Evolutionary conservation across 1,140 invertebrate species (phyloP).

Genomic region (Hermetia illucens): DNA sequence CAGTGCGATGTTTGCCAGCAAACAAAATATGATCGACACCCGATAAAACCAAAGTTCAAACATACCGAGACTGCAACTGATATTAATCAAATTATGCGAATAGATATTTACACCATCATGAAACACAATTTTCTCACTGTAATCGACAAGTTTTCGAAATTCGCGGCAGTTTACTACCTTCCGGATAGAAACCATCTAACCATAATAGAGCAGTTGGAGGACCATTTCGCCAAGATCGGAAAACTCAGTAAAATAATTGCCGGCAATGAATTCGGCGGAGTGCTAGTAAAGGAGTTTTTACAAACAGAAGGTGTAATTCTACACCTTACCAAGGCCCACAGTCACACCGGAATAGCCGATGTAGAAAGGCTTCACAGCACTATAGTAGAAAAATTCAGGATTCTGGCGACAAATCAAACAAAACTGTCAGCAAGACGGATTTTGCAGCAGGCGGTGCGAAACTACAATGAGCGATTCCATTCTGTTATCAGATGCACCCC

Average conservation of each 20-base stretch:
- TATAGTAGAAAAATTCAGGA: slow-evolving; percentile 6
- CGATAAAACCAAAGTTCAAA: slow-evolving; percentile 8
- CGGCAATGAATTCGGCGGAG: slow-evolving; percentile 7
- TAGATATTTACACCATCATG: slow-evolving; percentile 6
- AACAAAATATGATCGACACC: too few relatives aligned
- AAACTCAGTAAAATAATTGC: slow-evolving; percentile 5
- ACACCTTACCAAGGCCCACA: slow-evolving; percentile 9
- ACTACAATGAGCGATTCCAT: slow-evolving; percentile 4
- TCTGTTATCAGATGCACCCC: slow-evolving; percentile 5
- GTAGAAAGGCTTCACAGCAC: slow-evolving; percentile 8
- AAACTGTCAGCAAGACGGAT: slow-evolving; percentile 2
- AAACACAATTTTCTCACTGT: slow-evolving; percentile 6
- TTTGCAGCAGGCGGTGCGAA: slow-evolving; percentile 2
- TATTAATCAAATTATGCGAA: slow-evolving; percentile 7
- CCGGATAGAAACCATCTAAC: slow-evolving; percentile 8
- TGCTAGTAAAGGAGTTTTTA: slow-evolving; percentile 7
- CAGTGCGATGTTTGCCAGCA: too few relatives aligned
- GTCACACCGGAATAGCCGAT: slow-evolving; percentile 8
- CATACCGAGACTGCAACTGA: slow-evolving; percentile 9
- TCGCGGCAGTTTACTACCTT: slow-evolving; percentile 1
- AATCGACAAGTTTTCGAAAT: slow-evolving; percentile 8
- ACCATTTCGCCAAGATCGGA: slow-evolving; percentile 4
- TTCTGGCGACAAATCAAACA: slow-evolving; percentile 1
- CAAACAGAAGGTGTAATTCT: slow-evolving; percentile 5
- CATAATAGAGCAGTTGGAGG: slow-evolving; percentile 5